These are phyloP conservation scores for Neoaliturus tenellus DNA, from an alignment of 2,888 invertebrate species.

Conservation along the genomic window DNA sequence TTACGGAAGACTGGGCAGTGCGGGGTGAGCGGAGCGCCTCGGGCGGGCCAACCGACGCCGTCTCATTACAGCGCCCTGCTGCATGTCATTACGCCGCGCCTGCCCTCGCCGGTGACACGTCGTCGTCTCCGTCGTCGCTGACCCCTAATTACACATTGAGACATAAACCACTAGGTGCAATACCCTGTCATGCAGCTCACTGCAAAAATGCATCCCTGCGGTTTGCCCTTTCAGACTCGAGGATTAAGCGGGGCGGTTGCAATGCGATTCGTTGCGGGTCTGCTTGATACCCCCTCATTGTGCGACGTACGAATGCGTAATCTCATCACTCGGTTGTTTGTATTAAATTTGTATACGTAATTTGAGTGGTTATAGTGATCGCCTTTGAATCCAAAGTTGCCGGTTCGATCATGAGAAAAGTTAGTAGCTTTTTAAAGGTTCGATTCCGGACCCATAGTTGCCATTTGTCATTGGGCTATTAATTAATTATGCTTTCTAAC, in stretches of 20 bases:
- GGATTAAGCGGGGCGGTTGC: not conserved
- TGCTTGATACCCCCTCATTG: not conserved
- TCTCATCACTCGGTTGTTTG: too few species aligned
- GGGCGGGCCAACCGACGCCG: conserved; percentile 27
- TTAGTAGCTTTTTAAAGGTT: too few species aligned
- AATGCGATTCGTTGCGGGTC: not conserved
- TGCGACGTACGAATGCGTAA: too few species aligned
- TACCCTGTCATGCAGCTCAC: not conserved
- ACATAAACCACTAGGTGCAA: not conserved
- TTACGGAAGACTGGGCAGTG: conserved; percentile 24
- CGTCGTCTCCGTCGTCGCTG: too few species aligned
- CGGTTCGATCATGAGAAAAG: too few species aligned
- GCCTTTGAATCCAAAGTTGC: too few species aligned
- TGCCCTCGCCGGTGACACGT: not conserved
- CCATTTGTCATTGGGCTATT: too few species aligned
- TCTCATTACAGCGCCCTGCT: conserved; percentile 34
- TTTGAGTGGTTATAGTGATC: too few species aligned
- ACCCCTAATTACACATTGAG: conserved; percentile 33
- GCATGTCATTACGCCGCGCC: conserved; percentile 15
- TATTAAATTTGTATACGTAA: too few species aligned
- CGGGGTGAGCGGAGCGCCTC: not conserved
- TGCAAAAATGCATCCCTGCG: not conserved
- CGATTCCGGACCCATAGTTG: too few species aligned
- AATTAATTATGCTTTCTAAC: too few species aligned
- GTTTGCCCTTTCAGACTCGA: not conserved